Evolutionary conservation across 2,113 vertebrate species (phyloP).

Genomic region (Scomber colias): DNA sequence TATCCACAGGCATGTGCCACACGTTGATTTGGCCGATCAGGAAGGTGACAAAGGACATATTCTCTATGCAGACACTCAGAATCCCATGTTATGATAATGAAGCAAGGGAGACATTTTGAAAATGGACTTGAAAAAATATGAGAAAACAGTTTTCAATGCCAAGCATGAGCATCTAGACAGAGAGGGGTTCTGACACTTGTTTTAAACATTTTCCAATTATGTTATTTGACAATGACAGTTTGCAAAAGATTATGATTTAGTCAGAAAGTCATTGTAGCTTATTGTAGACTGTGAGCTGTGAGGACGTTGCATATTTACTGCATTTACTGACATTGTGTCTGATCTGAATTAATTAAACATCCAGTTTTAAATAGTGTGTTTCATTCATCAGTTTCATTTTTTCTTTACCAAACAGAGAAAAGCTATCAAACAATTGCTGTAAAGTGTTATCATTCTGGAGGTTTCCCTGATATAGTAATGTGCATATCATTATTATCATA

Average conservation of each 20-base stretch:
- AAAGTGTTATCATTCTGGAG: too few relatives aligned
- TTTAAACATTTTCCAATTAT: neutral
- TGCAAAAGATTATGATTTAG: neutral
- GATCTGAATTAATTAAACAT: neutral
- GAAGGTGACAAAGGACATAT: conserved; percentile 75
- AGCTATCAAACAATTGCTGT: neutral
- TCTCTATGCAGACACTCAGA: conserved; percentile 60
- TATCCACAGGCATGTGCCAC: conserved; percentile 72
- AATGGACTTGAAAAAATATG: conserved; percentile 33
- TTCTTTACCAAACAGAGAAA: neutral
- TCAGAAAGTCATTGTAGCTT: neutral
- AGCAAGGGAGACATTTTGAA: conserved; percentile 41
- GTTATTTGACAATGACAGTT: neutral
- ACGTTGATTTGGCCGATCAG: conserved; percentile 78
- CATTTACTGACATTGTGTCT: neutral
- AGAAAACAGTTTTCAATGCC: conserved; percentile 5
- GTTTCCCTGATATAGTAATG: too few relatives aligned
- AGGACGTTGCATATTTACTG: neutral
- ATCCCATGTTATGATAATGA: conserved; percentile 71
- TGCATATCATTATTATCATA: too few relatives aligned
- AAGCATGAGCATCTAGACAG: neutral
- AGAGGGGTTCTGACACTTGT: neutral
- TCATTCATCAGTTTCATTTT: neutral
- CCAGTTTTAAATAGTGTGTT: neutral
- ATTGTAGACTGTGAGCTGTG: too few relatives aligned